Evolutionary conservation across 2,113 vertebrate genomes (phyloP).

Genomic region (Arenaria interpres): DNA sequence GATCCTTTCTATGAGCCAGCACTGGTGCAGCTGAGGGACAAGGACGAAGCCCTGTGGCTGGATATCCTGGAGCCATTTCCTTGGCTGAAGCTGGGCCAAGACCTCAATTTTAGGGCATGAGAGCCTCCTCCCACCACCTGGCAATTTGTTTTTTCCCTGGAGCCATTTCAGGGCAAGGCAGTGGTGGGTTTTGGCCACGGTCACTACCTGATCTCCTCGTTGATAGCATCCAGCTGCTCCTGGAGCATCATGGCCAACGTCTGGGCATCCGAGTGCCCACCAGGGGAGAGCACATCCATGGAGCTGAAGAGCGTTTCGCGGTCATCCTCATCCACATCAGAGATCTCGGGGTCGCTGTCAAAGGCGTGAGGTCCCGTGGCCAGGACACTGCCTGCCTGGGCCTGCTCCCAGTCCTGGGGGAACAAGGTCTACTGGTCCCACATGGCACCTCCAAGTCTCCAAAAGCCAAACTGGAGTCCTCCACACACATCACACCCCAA

Average conservation of each 20-base stretch:
- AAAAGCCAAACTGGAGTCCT: not conserved
- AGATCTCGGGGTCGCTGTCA: conserved; percentile 90
- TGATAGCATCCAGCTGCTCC: conserved; percentile 96
- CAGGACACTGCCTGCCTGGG: conserved; percentile 79
- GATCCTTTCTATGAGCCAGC: not conserved
- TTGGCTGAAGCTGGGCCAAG: not conserved
- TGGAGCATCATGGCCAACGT: conserved; percentile 96
- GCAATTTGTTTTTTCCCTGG: fast-evolving
- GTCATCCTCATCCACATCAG: conserved; percentile 89
- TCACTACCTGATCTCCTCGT: conserved; percentile 92
- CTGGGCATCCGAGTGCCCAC: conserved; percentile 93
- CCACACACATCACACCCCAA: not conserved
- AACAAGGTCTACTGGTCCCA: not conserved
- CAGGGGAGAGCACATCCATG: conserved; percentile 85
- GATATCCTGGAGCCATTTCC: not conserved
- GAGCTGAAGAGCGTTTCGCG: conserved; percentile 81
- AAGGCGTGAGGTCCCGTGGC: conserved; percentile 82
- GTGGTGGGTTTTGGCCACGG: not conserved
- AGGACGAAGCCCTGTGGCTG: not conserved
- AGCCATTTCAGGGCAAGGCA: not conserved
- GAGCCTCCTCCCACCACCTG: not conserved
- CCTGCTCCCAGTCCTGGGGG: conserved; percentile 88
- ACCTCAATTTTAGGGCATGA: not conserved
- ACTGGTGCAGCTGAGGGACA: not conserved
- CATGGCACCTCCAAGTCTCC: not conserved